Conservation (phyloP, 1,140 invertebrate genomes). For the Drosophila ironensis region DNA sequence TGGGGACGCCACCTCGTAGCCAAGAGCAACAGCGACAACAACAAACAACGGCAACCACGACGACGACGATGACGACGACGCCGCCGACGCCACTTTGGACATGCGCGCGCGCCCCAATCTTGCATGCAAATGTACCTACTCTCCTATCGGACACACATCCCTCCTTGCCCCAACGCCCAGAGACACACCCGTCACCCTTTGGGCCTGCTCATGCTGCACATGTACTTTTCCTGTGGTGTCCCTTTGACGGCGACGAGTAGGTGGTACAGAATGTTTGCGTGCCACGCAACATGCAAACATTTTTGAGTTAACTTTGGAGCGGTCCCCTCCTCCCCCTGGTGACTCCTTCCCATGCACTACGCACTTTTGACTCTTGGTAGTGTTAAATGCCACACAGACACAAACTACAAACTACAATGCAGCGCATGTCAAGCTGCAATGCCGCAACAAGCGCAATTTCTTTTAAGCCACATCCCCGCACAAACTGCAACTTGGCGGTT, state of each 20-base stretch:
- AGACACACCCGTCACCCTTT: background rate
- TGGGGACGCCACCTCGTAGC: conserved; percentile 25
- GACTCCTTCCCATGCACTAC: conserved; percentile 28
- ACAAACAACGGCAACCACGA: conserved; percentile 33
- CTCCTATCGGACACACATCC: too few relatives aligned
- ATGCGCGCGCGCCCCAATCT: conserved; percentile 75
- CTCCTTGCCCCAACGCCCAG: too few relatives aligned
- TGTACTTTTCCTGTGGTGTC: background rate
- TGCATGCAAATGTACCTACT: conserved; percentile 64
- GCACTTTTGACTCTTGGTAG: conserved; percentile 77
- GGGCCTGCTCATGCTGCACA: background rate
- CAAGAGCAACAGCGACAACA: conserved; percentile 41
- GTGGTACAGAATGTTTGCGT: conserved; percentile 69
- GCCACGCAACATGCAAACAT: conserved; percentile 78
- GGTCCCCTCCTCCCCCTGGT: conserved; percentile 28
- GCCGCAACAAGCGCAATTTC: conserved; percentile 65
- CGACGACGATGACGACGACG: conserved; percentile 19
- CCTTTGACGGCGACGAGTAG: conserved; percentile 1
- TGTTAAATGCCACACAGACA: conserved; percentile 74
- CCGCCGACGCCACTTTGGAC: conserved; percentile 63
- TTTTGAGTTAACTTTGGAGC: conserved; percentile 76
- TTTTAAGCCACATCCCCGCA: conserved; percentile 71
- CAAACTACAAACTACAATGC: conserved; percentile 35
- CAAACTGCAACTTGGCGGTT: conserved; percentile 39
- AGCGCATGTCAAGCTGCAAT: conserved; percentile 58